Conservation (phyloP, 2,113 vertebrate genomes). For the Hyperopisus bebe region DNA sequence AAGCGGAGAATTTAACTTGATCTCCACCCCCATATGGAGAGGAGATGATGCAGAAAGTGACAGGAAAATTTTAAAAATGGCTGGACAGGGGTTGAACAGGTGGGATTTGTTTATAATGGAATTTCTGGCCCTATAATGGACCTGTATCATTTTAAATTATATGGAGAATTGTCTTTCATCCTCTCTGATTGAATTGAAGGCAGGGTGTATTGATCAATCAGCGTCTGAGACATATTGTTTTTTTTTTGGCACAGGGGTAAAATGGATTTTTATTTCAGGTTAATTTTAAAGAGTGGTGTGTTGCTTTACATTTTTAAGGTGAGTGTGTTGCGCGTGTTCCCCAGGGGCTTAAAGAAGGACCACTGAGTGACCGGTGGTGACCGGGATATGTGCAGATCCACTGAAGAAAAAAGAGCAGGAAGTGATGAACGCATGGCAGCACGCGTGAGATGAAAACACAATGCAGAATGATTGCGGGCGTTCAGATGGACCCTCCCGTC, state of each 20-base stretch:
- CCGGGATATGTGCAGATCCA: neutral
- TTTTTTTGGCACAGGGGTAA: neutral
- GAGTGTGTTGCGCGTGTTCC: neutral
- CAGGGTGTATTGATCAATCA: constrained; percentile 36
- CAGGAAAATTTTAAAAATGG: neutral
- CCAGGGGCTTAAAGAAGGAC: neutral
- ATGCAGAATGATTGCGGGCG: constrained; percentile 6
- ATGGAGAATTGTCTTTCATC: constrained; percentile 39
- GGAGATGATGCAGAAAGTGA: constrained; percentile 2
- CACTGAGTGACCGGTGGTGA: neutral
- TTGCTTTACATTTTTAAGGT: neutral
- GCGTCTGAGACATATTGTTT: constrained; percentile 12
- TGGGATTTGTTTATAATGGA: constrained; percentile 24
- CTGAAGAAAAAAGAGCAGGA: neutral
- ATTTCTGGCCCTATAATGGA: constrained; percentile 29
- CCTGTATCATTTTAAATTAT: constrained; percentile 38
- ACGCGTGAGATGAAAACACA: neutral
- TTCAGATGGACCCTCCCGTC: neutral
- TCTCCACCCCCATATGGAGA: neutral
- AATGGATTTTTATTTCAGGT: constrained; percentile 27
- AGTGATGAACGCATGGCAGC: neutral
- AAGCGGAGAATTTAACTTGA: neutral
- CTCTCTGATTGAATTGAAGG: constrained; percentile 38
- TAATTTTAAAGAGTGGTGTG: constrained; percentile 18
- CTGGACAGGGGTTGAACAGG: neutral